Conservation (phyloP, 2,888 invertebrate species). For the Cyaniris semiargus region DNA sequence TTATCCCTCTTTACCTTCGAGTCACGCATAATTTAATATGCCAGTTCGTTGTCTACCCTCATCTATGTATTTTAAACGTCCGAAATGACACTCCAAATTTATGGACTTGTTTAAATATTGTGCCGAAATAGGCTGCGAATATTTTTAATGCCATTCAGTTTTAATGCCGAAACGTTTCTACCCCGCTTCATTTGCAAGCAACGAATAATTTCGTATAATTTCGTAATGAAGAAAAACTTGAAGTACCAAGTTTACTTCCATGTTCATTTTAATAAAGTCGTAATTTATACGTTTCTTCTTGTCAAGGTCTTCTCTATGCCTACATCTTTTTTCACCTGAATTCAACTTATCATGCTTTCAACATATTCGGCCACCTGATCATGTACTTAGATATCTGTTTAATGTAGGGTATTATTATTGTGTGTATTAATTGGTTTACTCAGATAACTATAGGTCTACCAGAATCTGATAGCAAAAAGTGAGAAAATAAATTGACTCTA, state of each 20-base stretch:
- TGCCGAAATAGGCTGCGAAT: conserved; percentile 31
- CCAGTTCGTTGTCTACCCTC: conserved; percentile 70
- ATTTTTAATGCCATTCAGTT: conserved; percentile 23
- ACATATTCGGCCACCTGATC: too few species aligned
- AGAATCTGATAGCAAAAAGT: too few species aligned
- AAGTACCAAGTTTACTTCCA: neutral
- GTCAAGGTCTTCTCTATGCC: neutral
- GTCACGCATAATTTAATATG: conserved; percentile 72
- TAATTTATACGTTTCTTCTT: neutral
- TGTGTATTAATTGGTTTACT: too few species aligned
- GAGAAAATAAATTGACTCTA: too few species aligned
- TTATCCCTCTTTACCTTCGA: conserved; percentile 72
- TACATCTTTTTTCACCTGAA: too few species aligned
- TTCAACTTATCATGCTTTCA: too few species aligned
- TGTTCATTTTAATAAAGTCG: neutral
- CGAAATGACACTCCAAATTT: conserved; percentile 41
- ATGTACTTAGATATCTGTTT: too few species aligned
- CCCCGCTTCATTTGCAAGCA: conserved; percentile 13
- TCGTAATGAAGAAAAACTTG: conserved; percentile 8
- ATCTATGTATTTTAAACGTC: conserved; percentile 49
- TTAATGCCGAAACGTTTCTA: conserved; percentile 15
- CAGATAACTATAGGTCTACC: too few species aligned
- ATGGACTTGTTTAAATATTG: conserved; percentile 32
- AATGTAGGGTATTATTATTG: too few species aligned
- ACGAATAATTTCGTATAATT: conserved; percentile 17